phyloP scores from a whole-genome alignment of 2,797 vertebrate species.

The Borostomias antarcticus region DNA sequence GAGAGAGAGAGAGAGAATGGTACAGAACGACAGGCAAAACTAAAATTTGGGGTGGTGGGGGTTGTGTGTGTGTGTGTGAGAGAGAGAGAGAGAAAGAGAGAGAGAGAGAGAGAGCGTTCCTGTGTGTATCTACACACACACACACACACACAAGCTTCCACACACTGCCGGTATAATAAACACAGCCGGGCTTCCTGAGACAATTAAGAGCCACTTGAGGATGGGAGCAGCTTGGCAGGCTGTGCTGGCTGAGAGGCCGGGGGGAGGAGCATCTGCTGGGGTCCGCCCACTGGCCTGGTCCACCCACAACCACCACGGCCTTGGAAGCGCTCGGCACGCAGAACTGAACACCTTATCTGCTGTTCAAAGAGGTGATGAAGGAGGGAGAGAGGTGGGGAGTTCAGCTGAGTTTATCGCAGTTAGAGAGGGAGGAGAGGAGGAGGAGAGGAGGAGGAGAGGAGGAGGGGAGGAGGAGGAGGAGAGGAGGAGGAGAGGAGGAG shows the following conservation, averaged over 20 bases:
- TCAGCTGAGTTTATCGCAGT: too few relatives aligned
- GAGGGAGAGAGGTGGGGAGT: neutral
- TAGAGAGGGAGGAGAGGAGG: neutral
- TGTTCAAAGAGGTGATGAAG: neutral
- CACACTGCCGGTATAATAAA: slow-evolving; percentile 27
- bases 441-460: too few relatives aligned
- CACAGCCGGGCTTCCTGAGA: slow-evolving; percentile 47
- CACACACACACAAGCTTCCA: neutral
- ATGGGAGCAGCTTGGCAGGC: slow-evolving; percentile 28
- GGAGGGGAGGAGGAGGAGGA: neutral
- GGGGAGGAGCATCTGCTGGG: too few relatives aligned
- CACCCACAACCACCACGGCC: neutral
- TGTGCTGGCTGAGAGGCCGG: neutral
- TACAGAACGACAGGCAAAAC: too few relatives aligned
- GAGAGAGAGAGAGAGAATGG: too few relatives aligned
- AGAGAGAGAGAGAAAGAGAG: too few relatives aligned
- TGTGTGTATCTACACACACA: neutral
- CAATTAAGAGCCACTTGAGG: slow-evolving; percentile 58
- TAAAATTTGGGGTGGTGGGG: too few relatives aligned
- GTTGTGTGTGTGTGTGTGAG: neutral
- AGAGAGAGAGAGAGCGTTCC: neutral
- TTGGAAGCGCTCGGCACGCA: neutral
- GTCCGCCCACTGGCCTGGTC: slow-evolving; percentile 20
- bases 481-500: too few relatives aligned
- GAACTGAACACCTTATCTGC: slow-evolving; percentile 1